Percentiles rank a stretch among this genome's conserved stretches.
Evolutionary conservation across 2,113 vertebrate genomes (phyloP).

Genomic region (Urocitellus parryii): DNA sequence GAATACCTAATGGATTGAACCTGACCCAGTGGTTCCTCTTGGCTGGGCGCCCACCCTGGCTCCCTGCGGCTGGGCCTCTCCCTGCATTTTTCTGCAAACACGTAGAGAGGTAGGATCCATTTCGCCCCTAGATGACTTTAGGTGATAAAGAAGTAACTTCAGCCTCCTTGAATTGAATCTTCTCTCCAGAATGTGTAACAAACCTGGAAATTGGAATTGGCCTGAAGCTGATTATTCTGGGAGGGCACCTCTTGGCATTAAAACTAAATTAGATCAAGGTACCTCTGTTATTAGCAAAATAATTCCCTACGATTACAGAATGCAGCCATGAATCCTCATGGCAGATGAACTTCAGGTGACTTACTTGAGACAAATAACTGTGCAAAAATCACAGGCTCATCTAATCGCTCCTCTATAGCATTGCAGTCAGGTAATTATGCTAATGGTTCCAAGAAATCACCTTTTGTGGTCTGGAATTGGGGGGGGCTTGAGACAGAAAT

Average conservation of each 20-base stretch:
- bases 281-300: conserved; percentile 81
- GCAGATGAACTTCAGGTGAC: conserved; percentile 79
- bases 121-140: conserved; percentile 61
- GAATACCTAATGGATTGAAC: neutral
- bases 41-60: neutral
- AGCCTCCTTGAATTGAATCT: conserved; percentile 73
- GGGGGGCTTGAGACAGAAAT: conserved; percentile 4
- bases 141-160: conserved; percentile 74
- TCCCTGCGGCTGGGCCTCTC: neutral
- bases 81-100: neutral
- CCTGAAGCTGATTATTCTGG: conserved; percentile 71
- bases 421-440: conserved; percentile 70
- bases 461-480: conserved; percentile 46
- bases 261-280: conserved; percentile 80
- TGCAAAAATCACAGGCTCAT: conserved; percentile 61
- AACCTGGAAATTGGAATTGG: conserved; percentile 73
- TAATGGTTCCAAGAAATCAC: conserved; percentile 77
- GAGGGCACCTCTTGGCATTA: conserved; percentile 72
- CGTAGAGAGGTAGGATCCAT: neutral
- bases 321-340: conserved; percentile 68
- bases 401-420: conserved; percentile 25
- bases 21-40: neutral
- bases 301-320: conserved; percentile 75
- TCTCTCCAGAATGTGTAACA: conserved; percentile 67
- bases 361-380: conserved; percentile 67